Base-by-base conservation (phyloP, 2,888 invertebrate genomes). In the Sinhomidia bicolor region DNA sequence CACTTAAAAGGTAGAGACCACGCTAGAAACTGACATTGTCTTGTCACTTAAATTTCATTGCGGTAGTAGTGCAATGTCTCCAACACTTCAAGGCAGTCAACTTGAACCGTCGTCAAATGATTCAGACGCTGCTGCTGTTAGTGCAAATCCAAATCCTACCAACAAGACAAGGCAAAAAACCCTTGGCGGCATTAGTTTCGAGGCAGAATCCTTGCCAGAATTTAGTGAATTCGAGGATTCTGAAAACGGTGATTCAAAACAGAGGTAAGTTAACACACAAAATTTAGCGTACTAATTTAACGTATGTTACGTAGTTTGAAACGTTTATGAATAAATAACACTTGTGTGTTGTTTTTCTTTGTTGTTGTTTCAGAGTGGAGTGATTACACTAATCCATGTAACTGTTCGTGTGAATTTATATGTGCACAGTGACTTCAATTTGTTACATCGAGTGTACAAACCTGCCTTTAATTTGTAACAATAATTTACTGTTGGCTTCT, bases 201-300 rank as follows among this genome's bases (percentile, higher is more conserved):
- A 94, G 92, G 94, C 94, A 89, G 95, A 95, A 92, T 94, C 94
- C 54, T 92, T 95, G 90, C 94, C 94, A 74, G 94, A 94, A 93
- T 95, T 94, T 92, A 94, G 94, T 92, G 95, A 95, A 93, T 95
- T 95, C 92, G 95, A 95, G 93, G 94, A 94, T 51, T 94, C 94
- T 92, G 89, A 88, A 68, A 83, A 60, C 20, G 89, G 81, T 5
- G 90, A 88, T 17, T 36, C 17, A 9, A 87, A 79, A 14, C 87
- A 76, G 44, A 81, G 82, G 87, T 87, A 87, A 17, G n/a, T n/a
- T n/a, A n/a, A n/a, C n/a, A n/a, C n/a, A n/a, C n/a, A n/a, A n/a
- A n/a, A n/a, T n/a, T n/a, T n/a, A n/a, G n/a, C n/a, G n/a, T n/a
- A n/a, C n/a, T n/a, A n/a, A n/a, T n/a, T n/a, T n/a, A n/a, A n/a